Evolutionary conservation across 92 coral and sea anemone genomes (phyloP).

Genomic region (Porites cylindrica): DNA sequence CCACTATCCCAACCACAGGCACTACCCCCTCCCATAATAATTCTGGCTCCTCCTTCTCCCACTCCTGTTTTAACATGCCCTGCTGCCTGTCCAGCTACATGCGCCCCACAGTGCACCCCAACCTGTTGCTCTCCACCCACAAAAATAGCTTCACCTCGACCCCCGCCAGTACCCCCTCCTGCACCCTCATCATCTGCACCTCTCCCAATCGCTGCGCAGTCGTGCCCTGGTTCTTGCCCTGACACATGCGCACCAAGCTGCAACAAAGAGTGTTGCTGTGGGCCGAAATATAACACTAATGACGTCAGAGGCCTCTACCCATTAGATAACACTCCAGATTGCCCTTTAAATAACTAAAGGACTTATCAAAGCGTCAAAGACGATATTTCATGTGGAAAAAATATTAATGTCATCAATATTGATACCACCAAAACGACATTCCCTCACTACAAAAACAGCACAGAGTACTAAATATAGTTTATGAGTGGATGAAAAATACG

Average conservation of each 20-base stretch:
- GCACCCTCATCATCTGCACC: conserved; percentile 12
- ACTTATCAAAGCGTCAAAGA: neutral
- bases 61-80: conserved; percentile 30
- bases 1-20: conserved; percentile 10
- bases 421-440: too few relatives aligned
- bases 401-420: too few relatives aligned
- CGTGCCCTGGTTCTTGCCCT: conserved; percentile 75
- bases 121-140: conserved; percentile 29
- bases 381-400: neutral
- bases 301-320: conserved; percentile 47
- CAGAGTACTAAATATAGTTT: too few relatives aligned
- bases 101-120: conserved; percentile 45
- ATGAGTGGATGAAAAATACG: too few relatives aligned
- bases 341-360: conserved; percentile 18
- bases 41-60: conserved; percentile 41
- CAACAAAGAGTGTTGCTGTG: conserved; percentile 76
- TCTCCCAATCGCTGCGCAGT: conserved; percentile 26
- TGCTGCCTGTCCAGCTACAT: conserved; percentile 45
- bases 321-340: conserved; percentile 38
- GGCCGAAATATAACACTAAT: conserved; percentile 43
- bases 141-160: conserved; percentile 10
- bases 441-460: too few relatives aligned
- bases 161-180: neutral
- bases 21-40: conserved; percentile 44
- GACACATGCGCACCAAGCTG: conserved; percentile 84